Evolutionary conservation across 2,113 vertebrate genomes (phyloP), one percentile per base, ranked within the genome.

Genomic region (Microtus montanus): DNA sequence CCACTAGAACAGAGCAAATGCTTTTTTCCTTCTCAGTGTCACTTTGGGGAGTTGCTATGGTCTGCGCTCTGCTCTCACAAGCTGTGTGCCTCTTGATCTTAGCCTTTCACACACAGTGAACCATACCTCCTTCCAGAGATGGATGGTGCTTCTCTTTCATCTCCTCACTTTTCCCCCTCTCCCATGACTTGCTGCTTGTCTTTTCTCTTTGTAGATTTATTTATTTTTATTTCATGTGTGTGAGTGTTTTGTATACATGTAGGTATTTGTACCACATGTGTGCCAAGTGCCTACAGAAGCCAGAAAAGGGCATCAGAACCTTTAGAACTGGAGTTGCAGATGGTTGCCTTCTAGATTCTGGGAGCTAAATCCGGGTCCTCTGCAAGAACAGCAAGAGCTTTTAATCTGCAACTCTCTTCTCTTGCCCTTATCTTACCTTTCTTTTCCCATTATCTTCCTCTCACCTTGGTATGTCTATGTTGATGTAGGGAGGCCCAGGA

Each of bases 41-140:
- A 11, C 61, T 54, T 70, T 7, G 71, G 33, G 63, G 41, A 80
- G 35, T 63, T 49, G 13, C 83, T 24, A 20, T 11, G 38, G 7
- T 28, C 58, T 44, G 33, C 3, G 38, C 15, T 4, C 35, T 66
- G 24, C 22, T 33, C 20, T 75, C 24, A 0, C 11, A 2, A 11
- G 4, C 15, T 13, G 14, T 0, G 5, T 2, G 0, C 26, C 33
- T 41, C 74, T 7, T 79, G 22, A n/a, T 30, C 47, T 77, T 26
- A 5, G 5, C 0, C 2, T 20, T 26, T 66, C 22, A 2, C 1
- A 0, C 19, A 15, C 3, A 24, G 30, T 20, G 6, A 33, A 13
- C 35, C 8, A 24, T 8, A n/a, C 15, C 14, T 47, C 84, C 17
- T 3, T 7, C 64, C 19, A 52, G 84, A 70, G n/a, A 15, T 44